Evolutionary conservation across 1,140 invertebrate genomes (phyloP).

Genomic region (Ridgeia piscesae): DNA sequence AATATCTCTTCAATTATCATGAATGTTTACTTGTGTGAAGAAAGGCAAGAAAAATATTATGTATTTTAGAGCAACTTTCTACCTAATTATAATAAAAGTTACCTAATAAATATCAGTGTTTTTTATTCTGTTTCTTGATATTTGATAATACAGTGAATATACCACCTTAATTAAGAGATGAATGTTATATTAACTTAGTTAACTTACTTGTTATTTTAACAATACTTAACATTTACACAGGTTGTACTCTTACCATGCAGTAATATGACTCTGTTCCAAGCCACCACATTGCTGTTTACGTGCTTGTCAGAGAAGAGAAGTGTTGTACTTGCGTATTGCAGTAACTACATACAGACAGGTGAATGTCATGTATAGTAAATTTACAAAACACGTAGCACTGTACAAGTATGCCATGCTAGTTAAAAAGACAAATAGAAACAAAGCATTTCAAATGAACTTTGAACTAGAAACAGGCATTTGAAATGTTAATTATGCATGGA

Average conservation of each 20-base stretch:
- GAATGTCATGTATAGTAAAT: background rate
- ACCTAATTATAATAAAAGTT: too few species aligned
- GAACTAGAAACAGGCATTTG: background rate
- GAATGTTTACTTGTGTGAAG: too few species aligned
- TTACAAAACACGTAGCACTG: background rate
- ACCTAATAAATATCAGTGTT: too few species aligned
- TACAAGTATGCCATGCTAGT: too few species aligned
- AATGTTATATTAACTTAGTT: too few species aligned
- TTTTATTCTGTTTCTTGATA: too few species aligned
- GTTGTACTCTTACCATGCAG: slow-evolving; percentile 71
- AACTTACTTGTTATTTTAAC: background rate
- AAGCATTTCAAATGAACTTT: background rate
- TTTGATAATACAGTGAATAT: background rate
- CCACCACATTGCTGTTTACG: slow-evolving; percentile 81
- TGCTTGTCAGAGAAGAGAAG: slow-evolving; percentile 80
- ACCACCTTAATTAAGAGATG: background rate
- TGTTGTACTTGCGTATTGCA: slow-evolving; percentile 82
- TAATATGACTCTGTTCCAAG: slow-evolving; percentile 87
- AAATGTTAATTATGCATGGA: background rate
- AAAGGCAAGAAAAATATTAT: too few species aligned
- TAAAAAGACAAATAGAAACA: background rate
- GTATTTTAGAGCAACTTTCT: too few species aligned
- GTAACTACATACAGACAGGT: slow-evolving; percentile 63
- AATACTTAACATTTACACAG: background rate
- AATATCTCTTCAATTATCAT: too few species aligned